These are phyloP conservation scores for Agapostemon virescens DNA, from an alignment of 2,888 invertebrate species.

Conservation along the genomic window DNA sequence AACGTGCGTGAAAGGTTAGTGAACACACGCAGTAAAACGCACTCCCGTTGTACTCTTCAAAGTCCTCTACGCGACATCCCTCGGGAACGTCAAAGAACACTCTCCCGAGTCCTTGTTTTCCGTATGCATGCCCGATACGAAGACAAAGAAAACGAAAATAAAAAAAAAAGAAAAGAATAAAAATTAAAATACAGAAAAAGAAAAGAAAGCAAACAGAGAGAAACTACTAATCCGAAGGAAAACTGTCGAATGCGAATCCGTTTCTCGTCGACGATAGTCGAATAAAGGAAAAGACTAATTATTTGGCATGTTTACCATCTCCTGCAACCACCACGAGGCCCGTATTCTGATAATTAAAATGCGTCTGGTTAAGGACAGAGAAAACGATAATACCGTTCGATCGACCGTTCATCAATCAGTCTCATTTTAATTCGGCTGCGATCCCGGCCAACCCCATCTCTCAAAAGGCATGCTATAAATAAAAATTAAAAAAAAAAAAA, in stretches of 20 bases:
- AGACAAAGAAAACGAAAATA: background rate
- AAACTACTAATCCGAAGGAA: background rate
- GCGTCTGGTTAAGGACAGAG: constrained; percentile 70
- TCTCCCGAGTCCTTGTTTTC: background rate
- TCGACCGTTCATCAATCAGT: constrained; percentile 68
- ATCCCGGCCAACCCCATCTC: constrained; percentile 45
- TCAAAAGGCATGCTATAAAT: constrained; percentile 61
- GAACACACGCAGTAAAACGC: constrained; percentile 81
- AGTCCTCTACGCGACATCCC: constrained; percentile 7
- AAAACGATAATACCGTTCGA: constrained; percentile 59
- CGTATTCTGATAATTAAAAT: constrained; percentile 81
- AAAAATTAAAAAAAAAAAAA: no score
- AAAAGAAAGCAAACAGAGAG: no score
- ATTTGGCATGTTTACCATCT: constrained; percentile 45
- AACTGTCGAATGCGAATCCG: background rate
- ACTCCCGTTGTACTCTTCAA: constrained; percentile 70
- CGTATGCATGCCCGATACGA: constrained; percentile 38
- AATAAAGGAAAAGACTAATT: background rate
- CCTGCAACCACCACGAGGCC: constrained; percentile 75
- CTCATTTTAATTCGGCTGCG: constrained; percentile 70
- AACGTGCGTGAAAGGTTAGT: constrained; percentile 97
- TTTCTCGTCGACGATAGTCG: constrained; percentile 8
- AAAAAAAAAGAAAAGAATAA: no score
- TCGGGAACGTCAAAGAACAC: constrained; percentile 2
- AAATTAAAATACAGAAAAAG: no score